phyloP scores from a whole-genome alignment of 2,888 invertebrate species.

The Lithophane ornitopus region DNA sequence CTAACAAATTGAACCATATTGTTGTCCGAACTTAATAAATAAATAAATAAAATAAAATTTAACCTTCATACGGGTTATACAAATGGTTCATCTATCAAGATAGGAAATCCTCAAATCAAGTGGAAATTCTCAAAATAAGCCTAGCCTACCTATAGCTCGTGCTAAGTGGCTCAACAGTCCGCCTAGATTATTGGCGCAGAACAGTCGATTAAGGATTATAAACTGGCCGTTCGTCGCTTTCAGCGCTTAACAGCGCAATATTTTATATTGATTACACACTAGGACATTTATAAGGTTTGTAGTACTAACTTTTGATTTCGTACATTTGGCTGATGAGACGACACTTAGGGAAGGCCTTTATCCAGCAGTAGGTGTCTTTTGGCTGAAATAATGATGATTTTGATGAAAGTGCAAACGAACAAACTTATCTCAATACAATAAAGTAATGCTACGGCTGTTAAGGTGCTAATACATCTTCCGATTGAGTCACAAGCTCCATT shows the following conservation, averaged over 20 bases:
- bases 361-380: not conserved
- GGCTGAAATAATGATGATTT: not conserved
- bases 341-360: not conserved
- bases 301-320: not conserved
- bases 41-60: too few relatives aligned
- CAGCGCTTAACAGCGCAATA: slow-evolving; percentile 25
- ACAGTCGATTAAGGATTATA: slow-evolving; percentile 36
- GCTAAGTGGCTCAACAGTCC: slow-evolving; percentile 10
- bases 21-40: too few relatives aligned
- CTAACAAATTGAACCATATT: too few relatives aligned
- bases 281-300: not conserved
- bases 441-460: not conserved
- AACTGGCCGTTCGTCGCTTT: slow-evolving; percentile 12
- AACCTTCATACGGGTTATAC: not conserved
- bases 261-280: slow-evolving; percentile 31
- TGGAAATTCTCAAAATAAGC: not conserved
- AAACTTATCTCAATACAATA: not conserved
- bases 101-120: not conserved
- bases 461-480: slow-evolving; percentile 4
- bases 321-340: not conserved
- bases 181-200: slow-evolving; percentile 23
- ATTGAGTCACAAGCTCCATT: slow-evolving; percentile 7
- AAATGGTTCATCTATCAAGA: not conserved
- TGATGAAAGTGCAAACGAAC: not conserved
- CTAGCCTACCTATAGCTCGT: not conserved